Conservation (phyloP, 2,797 vertebrate genomes). For the Vespertilio murinus region DNA sequence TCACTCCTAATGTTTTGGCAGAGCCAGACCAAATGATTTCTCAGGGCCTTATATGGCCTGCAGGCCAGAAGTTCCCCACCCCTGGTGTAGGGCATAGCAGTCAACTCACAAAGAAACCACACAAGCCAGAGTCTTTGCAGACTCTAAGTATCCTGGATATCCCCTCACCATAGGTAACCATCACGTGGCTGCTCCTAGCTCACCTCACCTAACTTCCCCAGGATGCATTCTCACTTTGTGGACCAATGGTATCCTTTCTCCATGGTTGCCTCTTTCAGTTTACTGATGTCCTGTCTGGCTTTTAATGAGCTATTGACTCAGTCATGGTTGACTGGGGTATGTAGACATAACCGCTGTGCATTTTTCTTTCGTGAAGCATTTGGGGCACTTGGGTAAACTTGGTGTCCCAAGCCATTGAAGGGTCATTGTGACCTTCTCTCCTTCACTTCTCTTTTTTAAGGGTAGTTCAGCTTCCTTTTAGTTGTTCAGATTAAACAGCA, state of each 20-base stretch:
- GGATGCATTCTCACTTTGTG: accelerated
- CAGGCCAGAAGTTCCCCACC: too few species aligned
- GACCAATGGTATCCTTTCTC: background rate
- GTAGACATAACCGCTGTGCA: too few species aligned
- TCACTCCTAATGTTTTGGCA: too few species aligned
- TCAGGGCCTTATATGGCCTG: too few species aligned
- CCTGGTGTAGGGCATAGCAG: background rate
- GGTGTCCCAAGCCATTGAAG: background rate
- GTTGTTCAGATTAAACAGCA: background rate
- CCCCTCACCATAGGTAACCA: background rate
- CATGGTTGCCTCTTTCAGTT: background rate
- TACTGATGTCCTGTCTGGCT: background rate
- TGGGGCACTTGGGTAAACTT: background rate
- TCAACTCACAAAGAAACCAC: background rate
- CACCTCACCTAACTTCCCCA: too few species aligned
- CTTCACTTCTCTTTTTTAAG: background rate
- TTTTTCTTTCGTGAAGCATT: background rate
- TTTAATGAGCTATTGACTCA: background rate
- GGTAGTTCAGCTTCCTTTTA: background rate
- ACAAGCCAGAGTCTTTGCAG: background rate
- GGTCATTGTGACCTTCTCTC: background rate
- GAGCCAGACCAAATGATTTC: too few species aligned
- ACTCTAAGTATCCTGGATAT: background rate
- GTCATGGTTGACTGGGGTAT: background rate
- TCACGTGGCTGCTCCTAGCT: background rate